These are phyloP conservation scores for Eupithecia dodoneata DNA, from an alignment of 2,888 invertebrate species.

Conservation along the genomic window DNA sequence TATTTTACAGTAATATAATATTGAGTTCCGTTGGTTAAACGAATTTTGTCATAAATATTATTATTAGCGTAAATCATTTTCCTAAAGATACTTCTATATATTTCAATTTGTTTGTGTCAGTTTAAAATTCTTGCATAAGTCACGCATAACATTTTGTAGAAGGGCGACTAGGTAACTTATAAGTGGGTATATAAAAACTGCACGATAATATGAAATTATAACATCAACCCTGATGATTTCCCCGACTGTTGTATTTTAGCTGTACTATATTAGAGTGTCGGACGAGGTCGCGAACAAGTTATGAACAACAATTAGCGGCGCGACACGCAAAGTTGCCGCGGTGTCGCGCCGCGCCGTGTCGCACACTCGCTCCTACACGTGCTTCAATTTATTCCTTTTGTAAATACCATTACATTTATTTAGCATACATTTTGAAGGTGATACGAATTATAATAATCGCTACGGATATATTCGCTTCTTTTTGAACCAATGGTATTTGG, in stretches of 20 bases:
- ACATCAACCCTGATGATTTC: background rate
- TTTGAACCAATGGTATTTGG: background rate
- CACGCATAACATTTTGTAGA: background rate
- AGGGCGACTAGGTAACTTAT: background rate
- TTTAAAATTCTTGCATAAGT: too few relatives aligned
- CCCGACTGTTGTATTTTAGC: background rate
- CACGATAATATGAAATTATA: background rate
- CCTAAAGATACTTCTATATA: too few relatives aligned
- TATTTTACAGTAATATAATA: too few relatives aligned
- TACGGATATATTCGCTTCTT: conserved; percentile 14
- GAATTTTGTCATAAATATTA: background rate
- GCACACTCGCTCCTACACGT: conserved; percentile 44
- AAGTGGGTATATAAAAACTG: background rate
- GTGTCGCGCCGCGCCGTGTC: conserved; percentile 39
- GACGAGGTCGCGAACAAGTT: conserved; percentile 65
- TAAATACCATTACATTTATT: conserved; percentile 37
- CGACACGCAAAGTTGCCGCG: conserved; percentile 56
- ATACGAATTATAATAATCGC: conserved; percentile 29
- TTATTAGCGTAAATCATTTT: too few relatives aligned
- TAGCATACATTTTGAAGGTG: conserved; percentile 40
- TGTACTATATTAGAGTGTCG: conserved; percentile 27
- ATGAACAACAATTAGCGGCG: conserved; percentile 74
- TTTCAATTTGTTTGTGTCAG: too few relatives aligned
- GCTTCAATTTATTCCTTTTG: conserved; percentile 50
- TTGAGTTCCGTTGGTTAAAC: too few relatives aligned